Evolutionary conservation across 2,888 invertebrate species (phyloP).

Genomic region (Zaprionus lineosus): DNA sequence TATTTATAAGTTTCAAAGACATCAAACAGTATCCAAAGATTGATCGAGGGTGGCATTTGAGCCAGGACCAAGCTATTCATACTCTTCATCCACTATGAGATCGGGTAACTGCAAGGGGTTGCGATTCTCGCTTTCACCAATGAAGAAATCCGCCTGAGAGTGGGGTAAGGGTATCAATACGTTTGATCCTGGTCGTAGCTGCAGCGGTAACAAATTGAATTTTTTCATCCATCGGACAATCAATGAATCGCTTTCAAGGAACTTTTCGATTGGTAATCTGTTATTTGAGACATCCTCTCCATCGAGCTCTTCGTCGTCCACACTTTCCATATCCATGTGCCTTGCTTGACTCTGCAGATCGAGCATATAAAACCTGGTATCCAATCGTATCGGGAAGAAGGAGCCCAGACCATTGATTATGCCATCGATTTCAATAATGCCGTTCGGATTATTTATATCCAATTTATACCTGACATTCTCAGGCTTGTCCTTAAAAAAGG

Average conservation of each 20-base stretch:
- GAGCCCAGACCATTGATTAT: constrained; percentile 6
- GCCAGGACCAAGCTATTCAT: neutral
- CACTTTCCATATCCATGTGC: too few relatives aligned
- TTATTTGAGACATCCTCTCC: neutral
- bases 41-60: neutral
- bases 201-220: constrained; percentile 17
- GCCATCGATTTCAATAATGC: neutral
- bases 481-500: too few relatives aligned
- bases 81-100: constrained; percentile 9
- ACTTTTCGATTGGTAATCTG: neutral
- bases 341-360: constrained; percentile 19
- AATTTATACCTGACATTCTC: too few relatives aligned
- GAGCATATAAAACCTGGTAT: constrained; percentile 11
- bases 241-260: neutral
- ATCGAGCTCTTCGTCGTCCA: neutral
- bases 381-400: neutral
- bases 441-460: neutral
- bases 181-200: constrained; percentile 23
- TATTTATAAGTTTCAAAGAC: too few relatives aligned
- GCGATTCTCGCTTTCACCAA: constrained; percentile 2
- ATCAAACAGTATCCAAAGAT: neutral
- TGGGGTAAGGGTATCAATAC: constrained; percentile 35
- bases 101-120: constrained; percentile 18
- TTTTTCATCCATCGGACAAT: constrained; percentile 4
- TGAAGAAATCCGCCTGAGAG: constrained; percentile 21